phyloP scores from a whole-genome alignment of 2,113 vertebrate genomes.

The Acinonyx jubatus region DNA sequence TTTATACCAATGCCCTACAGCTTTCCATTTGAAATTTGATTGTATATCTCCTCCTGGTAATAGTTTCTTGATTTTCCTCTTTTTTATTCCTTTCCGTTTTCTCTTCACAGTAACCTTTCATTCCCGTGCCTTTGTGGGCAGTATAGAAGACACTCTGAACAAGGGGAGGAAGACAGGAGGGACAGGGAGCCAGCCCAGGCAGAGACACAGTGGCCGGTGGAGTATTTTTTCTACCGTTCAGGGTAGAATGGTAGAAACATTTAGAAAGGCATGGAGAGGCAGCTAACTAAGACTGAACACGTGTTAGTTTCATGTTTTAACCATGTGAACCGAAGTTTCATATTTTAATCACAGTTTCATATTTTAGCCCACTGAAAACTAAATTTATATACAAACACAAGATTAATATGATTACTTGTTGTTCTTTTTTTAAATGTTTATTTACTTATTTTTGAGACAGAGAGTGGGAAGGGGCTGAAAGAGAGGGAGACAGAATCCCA shows the following conservation, averaged over 20 bases:
- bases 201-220: background rate
- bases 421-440: too few relatives aligned
- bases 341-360: background rate
- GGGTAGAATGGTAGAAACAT: too few relatives aligned
- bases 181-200: background rate
- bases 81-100: constrained; percentile 16
- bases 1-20: background rate
- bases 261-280: background rate
- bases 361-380: background rate
- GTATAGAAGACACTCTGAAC: background rate
- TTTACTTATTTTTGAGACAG: too few relatives aligned
- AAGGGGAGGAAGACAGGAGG: background rate
- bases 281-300: background rate
- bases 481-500: too few relatives aligned
- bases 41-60: background rate
- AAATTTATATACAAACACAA: background rate
- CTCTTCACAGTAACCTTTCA: background rate
- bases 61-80: background rate
- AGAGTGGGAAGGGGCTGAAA: too few relatives aligned
- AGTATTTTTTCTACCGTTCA: background rate
- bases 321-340: background rate
- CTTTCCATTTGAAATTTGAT: background rate
- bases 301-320: background rate
- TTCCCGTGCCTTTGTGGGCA: background rate
- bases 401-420: background rate